Conservation (phyloP, 2,888 invertebrate genomes). For the Lottia gigantea region DNA sequence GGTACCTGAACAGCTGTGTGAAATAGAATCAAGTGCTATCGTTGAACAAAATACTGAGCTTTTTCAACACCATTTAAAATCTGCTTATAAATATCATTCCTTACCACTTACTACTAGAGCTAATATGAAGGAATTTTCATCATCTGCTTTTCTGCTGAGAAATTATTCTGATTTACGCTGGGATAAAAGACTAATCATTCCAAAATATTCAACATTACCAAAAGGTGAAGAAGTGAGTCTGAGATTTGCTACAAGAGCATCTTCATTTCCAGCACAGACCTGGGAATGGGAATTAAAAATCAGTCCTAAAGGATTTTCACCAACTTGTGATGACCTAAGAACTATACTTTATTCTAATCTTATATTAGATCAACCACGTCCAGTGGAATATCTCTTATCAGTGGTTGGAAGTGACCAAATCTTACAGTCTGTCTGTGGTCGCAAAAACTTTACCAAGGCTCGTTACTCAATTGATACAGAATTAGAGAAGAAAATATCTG, state of each 20-base stretch:
- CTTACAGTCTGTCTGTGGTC: constrained; percentile 64
- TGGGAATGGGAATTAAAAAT: constrained; percentile 70
- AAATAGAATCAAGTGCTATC: constrained; percentile 82
- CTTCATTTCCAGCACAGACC: constrained; percentile 64
- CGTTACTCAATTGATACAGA: constrained; percentile 68
- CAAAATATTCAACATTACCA: constrained; percentile 49
- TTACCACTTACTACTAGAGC: constrained; percentile 65
- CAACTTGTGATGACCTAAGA: constrained; percentile 60
- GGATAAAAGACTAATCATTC: constrained; percentile 68
- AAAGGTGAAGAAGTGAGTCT: constrained; percentile 62
- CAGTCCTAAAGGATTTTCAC: constrained; percentile 62
- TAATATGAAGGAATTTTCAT: constrained; percentile 57
- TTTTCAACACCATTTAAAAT: constrained; percentile 65
- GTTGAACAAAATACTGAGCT: constrained; percentile 73
- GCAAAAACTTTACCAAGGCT: constrained; percentile 69
- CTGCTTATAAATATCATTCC: constrained; percentile 69
- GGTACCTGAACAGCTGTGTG: constrained; percentile 89
- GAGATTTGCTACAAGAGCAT: constrained; percentile 66
- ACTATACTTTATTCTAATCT: constrained; percentile 62
- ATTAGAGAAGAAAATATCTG: constrained; percentile 67
- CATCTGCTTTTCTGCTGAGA: constrained; percentile 63
- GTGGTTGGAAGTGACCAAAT: constrained; percentile 66
- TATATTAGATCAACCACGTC: constrained; percentile 65
- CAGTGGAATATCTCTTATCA: constrained; percentile 64
- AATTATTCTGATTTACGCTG: constrained; percentile 69